Base-by-base conservation (phyloP, 2,888 invertebrate genomes). In the Himalopsyche anomala region DNA sequence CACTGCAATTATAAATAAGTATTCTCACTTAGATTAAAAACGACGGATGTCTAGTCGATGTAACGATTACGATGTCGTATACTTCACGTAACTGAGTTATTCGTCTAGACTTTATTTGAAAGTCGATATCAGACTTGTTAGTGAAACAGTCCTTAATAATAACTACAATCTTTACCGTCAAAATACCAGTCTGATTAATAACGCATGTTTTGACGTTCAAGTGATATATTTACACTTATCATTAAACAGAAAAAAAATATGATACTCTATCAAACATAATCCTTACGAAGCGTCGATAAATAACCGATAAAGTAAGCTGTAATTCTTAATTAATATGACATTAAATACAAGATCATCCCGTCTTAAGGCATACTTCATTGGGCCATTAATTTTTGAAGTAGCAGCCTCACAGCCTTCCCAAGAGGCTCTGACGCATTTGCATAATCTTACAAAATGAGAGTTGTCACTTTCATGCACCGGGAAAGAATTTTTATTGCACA, bases 311-410 rank as follows among this genome's bases (percentile, higher is more conserved):
- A 12, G 36, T 84, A 62, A 81, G 85, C 85, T 87, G 85, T 86
- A 85, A 88, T 86, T 83, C 86, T 80, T 81, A 86, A 88, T 87
- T 88, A 87, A 88, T 87, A 82, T 84, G 88, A 87, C 87, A 80
- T 82, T 87, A 88, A 88, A 87, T 83, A 80, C 40, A 28, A 84
- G 86, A 83, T 88, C 82, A 88, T 74, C 84, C 56, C 82, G 54
- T 69, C 82, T 82, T 85, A 56, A 40, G 28, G 51, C 40, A 51
- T 56, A 55, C 87, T 69, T 83, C 62, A 81, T 80, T 51, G 83
- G 51, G 56, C 80, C 55, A 84, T 54, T 54, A 79, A 83, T 83
- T 86, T 83, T 84, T 69, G 74, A 74, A 38, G 74, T n/a, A 62
- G 51, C 80, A 81, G 84, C 42, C 54, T n/a, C 5, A 36, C 55